A percentile compares a stretch with the other conserved stretches of the same genome.
Conservation (phyloP, 2,113 vertebrate species). For the Hyla sarda region DNA sequence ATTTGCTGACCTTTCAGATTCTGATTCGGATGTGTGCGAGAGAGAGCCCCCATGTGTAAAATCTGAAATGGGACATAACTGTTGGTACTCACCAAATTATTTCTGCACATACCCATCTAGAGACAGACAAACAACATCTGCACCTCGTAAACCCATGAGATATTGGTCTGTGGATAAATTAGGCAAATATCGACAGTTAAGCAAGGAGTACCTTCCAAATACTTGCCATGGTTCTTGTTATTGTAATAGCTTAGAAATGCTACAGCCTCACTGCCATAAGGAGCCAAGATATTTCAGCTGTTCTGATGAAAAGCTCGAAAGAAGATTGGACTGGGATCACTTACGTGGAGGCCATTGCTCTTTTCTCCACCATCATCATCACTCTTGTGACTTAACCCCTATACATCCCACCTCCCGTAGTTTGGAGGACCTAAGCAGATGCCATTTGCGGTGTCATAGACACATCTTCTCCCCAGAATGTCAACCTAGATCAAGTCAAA, state of each 20-base stretch:
- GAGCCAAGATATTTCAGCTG: slow-evolving; percentile 79
- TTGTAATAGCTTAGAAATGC: slow-evolving; percentile 73
- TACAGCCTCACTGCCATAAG: slow-evolving; percentile 79
- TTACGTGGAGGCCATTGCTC: slow-evolving; percentile 81
- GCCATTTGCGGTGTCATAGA: slow-evolving; percentile 67
- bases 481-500: slow-evolving; percentile 70
- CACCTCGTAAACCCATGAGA: slow-evolving; percentile 76
- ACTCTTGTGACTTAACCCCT: slow-evolving; percentile 68
- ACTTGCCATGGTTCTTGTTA: slow-evolving; percentile 72
- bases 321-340: slow-evolving; percentile 83
- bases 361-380: slow-evolving; percentile 72
- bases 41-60: slow-evolving; percentile 74
- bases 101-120: slow-evolving; percentile 88
- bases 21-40: slow-evolving; percentile 78
- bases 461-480: slow-evolving; percentile 73
- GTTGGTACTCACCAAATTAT: slow-evolving; percentile 75
- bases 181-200: slow-evolving; percentile 81
- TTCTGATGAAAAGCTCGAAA: slow-evolving; percentile 78
- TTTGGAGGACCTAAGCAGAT: slow-evolving; percentile 86
- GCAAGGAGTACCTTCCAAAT: slow-evolving; percentile 75
- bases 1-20: slow-evolving; percentile 79
- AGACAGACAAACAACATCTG: slow-evolving; percentile 79
- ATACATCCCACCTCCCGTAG: slow-evolving; percentile 84
- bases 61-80: slow-evolving; percentile 67
- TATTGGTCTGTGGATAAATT: slow-evolving; percentile 94